Evolutionary conservation across 2,888 invertebrate genomes (phyloP).

Genomic region (Coelogynopora nodosa): DNA sequence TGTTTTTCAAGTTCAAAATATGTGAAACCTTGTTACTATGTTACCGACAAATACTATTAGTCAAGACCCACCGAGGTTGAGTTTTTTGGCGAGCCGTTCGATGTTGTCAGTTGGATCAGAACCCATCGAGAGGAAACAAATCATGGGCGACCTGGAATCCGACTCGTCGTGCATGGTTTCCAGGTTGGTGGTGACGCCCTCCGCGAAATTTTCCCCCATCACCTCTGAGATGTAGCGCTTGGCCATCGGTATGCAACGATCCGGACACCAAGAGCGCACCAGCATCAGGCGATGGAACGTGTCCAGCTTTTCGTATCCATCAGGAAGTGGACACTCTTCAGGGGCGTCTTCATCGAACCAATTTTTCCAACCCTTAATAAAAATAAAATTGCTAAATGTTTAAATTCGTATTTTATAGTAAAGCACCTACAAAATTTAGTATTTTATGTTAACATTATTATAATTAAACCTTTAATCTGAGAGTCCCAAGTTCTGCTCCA

Average conservation of each 20-base stretch:
- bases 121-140: conserved; percentile 87
- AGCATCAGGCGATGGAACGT: conserved; percentile 60
- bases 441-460: no score
- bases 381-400: no score
- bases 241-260: conserved; percentile 62
- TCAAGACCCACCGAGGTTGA: conserved; percentile 72
- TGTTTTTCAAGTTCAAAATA: no score
- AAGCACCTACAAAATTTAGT: no score
- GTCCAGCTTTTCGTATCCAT: conserved; percentile 56
- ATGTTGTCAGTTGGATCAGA: conserved; percentile 95
- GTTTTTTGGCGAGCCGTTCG: conserved; percentile 76
- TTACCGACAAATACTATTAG: no score
- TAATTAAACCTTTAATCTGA: no score
- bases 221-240: conserved; percentile 60
- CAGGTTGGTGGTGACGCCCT: conserved; percentile 83
- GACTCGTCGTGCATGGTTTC: conserved; percentile 86
- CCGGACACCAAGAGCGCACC: conserved; percentile 61
- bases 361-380: conserved; percentile 62
- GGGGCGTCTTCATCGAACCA: conserved; percentile 63
- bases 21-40: no score
- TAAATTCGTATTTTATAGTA: no score
- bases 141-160: conserved; percentile 78
- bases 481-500: no score
- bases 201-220: conserved; percentile 67
- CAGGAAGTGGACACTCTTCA: conserved; percentile 59